Evolutionary conservation across 2,113 vertebrate species (phyloP), one percentile per base, ranked within the genome.

Genomic region (Grus americana): DNA sequence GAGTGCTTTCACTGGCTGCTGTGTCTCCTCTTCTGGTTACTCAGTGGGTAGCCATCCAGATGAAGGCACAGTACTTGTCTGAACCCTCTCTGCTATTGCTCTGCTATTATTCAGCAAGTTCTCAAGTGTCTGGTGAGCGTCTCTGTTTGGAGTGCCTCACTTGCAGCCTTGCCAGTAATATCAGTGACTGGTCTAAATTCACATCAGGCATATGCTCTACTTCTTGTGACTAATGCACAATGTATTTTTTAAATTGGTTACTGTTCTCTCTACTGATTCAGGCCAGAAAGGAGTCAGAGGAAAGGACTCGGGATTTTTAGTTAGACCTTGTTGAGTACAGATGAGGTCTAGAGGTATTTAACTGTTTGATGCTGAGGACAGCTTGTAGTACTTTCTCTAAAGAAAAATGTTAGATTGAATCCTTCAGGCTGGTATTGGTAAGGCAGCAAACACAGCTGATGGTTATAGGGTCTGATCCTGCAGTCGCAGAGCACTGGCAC

Each of bases 1-100:
- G 73, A 95, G 82, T 82, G 83, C 91, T 90, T 89, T 95, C 71
- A 30, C 96, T 97, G 97, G 92, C 92, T 54, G 12, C 84, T 79
- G 38, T 73, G 30, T 49, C 42, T 79, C 75, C 49, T 79, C 40
- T 40, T 54, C 92, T 90, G 91, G 63, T 88, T 86, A 30, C 95
- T 88, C 83, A 82, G 91, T 59, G 44, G 63, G 90, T 59, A 73
- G 94, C 11, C 3, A 15, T 80, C 57, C 2, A 13, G 83, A 81
- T 89, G 78, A 62, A 96, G 87, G 88, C 86, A 40, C 57, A 59
- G 93, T 21, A n/a, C 86, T 92, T 70, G 73, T 82, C 71, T 91
- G 68, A 95, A 44, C 74, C 68, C 38, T 55, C 71, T 65, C 80
- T 79, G 2, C 86, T 87, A 47, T n/a, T 95, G 93, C 86, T 85